Conservation (phyloP, 2,113 vertebrate genomes). For the Phylloscopus trochiloides region DNA sequence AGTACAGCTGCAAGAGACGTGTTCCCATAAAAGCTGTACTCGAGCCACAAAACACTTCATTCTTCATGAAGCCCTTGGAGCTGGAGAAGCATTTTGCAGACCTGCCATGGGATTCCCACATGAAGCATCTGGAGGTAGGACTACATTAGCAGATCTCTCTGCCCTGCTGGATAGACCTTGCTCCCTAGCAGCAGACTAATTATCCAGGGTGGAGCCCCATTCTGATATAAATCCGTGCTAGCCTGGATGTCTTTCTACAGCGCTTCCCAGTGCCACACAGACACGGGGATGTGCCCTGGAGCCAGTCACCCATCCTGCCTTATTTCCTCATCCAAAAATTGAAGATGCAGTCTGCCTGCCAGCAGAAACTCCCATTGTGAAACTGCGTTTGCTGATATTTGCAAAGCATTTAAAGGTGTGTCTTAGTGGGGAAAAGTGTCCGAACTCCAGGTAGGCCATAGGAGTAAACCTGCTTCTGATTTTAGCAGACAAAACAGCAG, state of each 20-base stretch:
- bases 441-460: background rate
- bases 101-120: background rate
- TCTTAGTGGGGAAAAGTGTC: background rate
- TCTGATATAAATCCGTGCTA: background rate
- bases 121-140: background rate
- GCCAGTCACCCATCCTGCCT: slow-evolving; percentile 5
- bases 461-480: background rate
- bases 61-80: background rate
- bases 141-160: background rate
- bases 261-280: background rate
- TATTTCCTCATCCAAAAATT: slow-evolving; percentile 53
- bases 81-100: background rate
- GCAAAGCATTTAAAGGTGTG: slow-evolving; percentile 49
- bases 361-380: slow-evolving; percentile 60
- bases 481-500: background rate
- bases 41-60: background rate
- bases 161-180: background rate
- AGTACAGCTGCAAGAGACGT: background rate
- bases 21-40: background rate
- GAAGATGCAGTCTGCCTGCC: slow-evolving; percentile 31
- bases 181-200: slow-evolving; percentile 4
- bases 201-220: background rate
- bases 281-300: background rate
- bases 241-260: background rate
- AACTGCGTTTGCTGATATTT: slow-evolving; percentile 60